Evolutionary conservation across 35 echinoderm and acorn worm genomes (phyloP).

Genomic region (Chiridota heheva): DNA sequence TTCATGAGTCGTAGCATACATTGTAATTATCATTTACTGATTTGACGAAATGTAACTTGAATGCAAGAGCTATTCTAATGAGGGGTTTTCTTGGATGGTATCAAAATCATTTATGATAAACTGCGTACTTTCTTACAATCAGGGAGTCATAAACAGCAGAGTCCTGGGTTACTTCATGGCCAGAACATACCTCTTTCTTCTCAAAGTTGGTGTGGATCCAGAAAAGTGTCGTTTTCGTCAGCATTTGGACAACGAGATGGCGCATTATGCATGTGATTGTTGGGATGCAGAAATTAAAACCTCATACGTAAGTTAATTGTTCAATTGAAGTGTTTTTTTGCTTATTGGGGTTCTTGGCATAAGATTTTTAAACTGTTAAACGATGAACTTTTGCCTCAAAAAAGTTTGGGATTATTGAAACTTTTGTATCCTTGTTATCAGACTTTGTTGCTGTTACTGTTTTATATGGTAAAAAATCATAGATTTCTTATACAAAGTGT

Average conservation of each 20-base stretch:
- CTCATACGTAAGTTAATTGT: conserved; percentile 91
- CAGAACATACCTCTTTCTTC: conserved; percentile 76
- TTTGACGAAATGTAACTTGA: too few relatives aligned
- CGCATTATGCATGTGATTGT: conserved; percentile 90
- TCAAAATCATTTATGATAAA: too few relatives aligned
- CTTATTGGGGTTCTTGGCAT: too few relatives aligned
- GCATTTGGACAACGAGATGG: conserved; percentile 98
- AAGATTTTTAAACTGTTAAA: not conserved
- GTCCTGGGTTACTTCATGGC: conserved; percentile 93
- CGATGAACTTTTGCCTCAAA: not conserved
- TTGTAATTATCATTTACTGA: too few relatives aligned
- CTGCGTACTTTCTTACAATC: too few relatives aligned
- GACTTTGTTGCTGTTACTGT: too few relatives aligned
- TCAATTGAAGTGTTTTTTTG: not conserved
- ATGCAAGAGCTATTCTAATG: too few relatives aligned
- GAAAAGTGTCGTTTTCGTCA: conserved; percentile 87
- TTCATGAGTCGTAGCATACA: too few relatives aligned
- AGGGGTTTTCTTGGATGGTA: too few relatives aligned
- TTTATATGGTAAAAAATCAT: too few relatives aligned
- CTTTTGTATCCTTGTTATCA: too few relatives aligned
- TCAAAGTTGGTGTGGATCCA: conserved; percentile 84
- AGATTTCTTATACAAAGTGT: too few relatives aligned
- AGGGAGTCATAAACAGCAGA: conserved; percentile 83
- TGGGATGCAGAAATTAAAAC: conserved; percentile 96
- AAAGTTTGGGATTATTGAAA: not conserved